Evolutionary conservation across 37 sponge, comb jelly and placozoan species (phyloP).

Genomic region (Aplysina aerophoba): DNA sequence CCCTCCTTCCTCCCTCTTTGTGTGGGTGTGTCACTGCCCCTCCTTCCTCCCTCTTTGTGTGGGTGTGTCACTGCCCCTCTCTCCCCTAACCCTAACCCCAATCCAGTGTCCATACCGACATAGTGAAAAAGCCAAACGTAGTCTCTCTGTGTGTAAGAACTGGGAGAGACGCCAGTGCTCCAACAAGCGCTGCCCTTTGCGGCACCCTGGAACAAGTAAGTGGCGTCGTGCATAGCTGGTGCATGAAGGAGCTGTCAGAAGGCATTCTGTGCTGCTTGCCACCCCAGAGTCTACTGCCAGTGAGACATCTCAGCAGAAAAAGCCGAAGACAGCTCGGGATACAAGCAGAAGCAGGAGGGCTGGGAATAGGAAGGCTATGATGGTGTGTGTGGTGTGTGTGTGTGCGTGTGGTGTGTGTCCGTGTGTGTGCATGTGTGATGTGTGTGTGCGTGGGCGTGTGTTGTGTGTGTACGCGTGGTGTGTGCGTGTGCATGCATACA

Average conservation of each 20-base stretch:
- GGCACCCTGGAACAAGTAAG: constrained; percentile 61
- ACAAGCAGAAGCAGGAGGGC: no score
- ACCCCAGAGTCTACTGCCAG: no score
- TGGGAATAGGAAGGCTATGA: background rate
- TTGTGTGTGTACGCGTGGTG: background rate
- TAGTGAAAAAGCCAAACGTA: constrained; percentile 37
- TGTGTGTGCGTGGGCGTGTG: background rate
- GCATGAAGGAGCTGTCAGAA: background rate
- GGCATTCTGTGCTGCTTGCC: no score
- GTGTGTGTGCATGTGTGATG: background rate
- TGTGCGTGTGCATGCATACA: no score
- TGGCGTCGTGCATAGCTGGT: background rate
- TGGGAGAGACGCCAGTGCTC: constrained; percentile 65
- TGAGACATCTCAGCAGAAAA: no score
- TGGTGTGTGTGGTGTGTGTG: background rate
- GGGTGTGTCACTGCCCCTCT: background rate
- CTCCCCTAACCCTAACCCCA: background rate
- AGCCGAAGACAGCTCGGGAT: no score
- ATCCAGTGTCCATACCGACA: constrained; percentile 81
- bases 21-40: no score
- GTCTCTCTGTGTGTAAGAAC: constrained; percentile 25
- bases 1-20: background rate
- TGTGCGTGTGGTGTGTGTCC: background rate
- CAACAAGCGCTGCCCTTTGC: constrained; percentile 33
- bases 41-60: no score